A percentile compares a stretch with the other conserved stretches of the same genome.
Evolutionary conservation across 2,113 vertebrate species (phyloP).

Genomic region (Thryonomys swinderianus): DNA sequence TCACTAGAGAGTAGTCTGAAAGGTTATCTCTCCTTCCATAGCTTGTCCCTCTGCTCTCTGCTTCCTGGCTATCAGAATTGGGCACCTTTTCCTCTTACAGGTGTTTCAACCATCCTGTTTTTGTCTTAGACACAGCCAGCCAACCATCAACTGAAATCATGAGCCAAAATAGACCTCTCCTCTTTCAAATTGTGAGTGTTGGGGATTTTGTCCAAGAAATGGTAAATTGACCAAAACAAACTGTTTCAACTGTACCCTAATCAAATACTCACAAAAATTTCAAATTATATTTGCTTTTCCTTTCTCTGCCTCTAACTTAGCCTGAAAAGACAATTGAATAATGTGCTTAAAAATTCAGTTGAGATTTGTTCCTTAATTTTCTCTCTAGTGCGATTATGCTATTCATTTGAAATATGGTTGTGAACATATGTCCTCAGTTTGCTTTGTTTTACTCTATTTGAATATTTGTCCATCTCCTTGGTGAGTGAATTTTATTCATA

Average conservation of each 20-base stretch:
- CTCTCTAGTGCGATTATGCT: background rate
- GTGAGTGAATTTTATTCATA: background rate
- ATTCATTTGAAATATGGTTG: background rate
- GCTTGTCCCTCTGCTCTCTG: background rate
- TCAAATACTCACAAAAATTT: background rate
- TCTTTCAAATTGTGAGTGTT: background rate
- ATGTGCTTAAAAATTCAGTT: background rate
- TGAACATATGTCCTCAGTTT: background rate
- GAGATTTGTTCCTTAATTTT: background rate
- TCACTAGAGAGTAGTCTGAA: background rate
- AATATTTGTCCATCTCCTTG: background rate
- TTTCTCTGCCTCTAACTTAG: background rate
- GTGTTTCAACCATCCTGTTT: background rate
- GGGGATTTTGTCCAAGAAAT: background rate
- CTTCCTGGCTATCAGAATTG: background rate
- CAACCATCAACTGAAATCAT: background rate
- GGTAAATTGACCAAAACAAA: background rate
- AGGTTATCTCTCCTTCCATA: background rate
- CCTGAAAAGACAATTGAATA: background rate
- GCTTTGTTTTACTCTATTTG: background rate
- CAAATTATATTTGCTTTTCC: background rate
- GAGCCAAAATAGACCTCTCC: background rate
- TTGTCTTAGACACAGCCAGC: background rate
- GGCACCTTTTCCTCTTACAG: background rate
- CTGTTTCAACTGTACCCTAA: background rate